Evolutionary conservation across 2,797 vertebrate genomes (phyloP).

Genomic region (Eupleurogrammus muticus): DNA sequence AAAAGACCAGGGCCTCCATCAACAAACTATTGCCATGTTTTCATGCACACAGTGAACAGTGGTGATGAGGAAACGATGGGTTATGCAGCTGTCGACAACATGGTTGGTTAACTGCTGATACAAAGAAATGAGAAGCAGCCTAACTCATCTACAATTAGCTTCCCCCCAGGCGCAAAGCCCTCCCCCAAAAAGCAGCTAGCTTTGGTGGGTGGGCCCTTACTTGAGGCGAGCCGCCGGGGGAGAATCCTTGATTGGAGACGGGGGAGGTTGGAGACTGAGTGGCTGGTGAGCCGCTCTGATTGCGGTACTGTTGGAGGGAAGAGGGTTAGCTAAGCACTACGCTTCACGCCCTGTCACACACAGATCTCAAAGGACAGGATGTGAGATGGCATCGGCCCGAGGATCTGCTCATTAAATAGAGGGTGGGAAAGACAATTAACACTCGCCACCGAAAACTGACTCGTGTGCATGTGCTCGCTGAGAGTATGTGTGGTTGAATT

Average conservation of each 20-base stretch:
- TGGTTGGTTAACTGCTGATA: conserved; percentile 68
- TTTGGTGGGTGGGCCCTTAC: conserved; percentile 89
- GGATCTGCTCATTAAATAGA: conserved; percentile 6
- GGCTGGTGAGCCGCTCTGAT: conserved; percentile 96
- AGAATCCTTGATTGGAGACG: conserved; percentile 99
- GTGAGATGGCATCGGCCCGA: conserved; percentile 25
- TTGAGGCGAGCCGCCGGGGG: conserved; percentile 98
- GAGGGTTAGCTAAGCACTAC: conserved; percentile 86
- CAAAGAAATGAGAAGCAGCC: conserved; percentile 78
- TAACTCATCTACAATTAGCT: conserved; percentile 66
- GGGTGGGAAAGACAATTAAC: conserved; percentile 14
- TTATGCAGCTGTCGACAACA: conserved; percentile 65
- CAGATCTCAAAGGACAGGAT: conserved; percentile 45
- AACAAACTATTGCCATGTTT: conserved; percentile 38
- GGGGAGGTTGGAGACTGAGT: conserved; percentile 99
- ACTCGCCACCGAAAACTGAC: background rate
- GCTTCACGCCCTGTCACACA: conserved; percentile 84
- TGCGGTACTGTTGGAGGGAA: conserved; percentile 98
- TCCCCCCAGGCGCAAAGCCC: conserved; percentile 69
- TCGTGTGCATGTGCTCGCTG: background rate
- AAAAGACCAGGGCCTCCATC: conserved; percentile 30
- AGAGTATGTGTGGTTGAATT: background rate
- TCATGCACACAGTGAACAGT: conserved; percentile 70
- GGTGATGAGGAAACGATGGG: conserved; percentile 68
- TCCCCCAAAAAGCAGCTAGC: conserved; percentile 77